phyloP scores from a whole-genome alignment of 2,888 invertebrate species.

The Doris montereyensis region DNA sequence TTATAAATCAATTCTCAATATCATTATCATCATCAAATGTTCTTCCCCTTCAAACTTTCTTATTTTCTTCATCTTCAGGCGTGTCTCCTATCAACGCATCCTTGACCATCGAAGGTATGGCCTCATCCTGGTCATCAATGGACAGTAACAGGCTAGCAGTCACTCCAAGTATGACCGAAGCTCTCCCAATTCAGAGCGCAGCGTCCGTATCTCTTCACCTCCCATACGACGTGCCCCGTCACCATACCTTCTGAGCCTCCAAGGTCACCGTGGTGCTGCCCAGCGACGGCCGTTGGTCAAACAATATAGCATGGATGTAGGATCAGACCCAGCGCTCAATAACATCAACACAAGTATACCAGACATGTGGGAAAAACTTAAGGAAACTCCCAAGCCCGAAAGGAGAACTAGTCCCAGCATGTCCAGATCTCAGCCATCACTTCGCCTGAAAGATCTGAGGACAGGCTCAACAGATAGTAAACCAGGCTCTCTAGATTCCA shows the following conservation, averaged over 20 bases:
- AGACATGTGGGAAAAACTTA: constrained; percentile 44
- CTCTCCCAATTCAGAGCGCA: constrained; percentile 43
- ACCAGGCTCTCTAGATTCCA: constrained; percentile 29
- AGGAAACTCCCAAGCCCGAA: constrained; percentile 23
- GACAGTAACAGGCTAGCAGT: constrained; percentile 38
- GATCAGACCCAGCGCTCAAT: constrained; percentile 44
- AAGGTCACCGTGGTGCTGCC: constrained; percentile 28
- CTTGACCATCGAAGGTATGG: constrained; percentile 34
- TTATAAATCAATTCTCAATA: no score
- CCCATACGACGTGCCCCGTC: constrained; percentile 42
- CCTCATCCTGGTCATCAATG: constrained; percentile 42
- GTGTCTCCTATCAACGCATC: constrained; percentile 36
- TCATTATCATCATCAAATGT: no score
- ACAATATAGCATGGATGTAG: constrained; percentile 49
- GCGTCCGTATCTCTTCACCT: constrained; percentile 43
- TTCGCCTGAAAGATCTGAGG: constrained; percentile 38
- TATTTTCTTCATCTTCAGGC: neutral
- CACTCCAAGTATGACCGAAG: constrained; percentile 38
- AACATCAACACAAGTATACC: constrained; percentile 41
- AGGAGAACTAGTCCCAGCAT: constrained; percentile 25
- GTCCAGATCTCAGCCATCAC: constrained; percentile 49
- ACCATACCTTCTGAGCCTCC: constrained; percentile 41
- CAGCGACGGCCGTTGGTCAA: constrained; percentile 47
- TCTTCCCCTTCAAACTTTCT: neutral
- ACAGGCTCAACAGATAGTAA: constrained; percentile 39